Evolutionary conservation across 2,888 invertebrate genomes (phyloP).

Genomic region (Spilarctia lutea): DNA sequence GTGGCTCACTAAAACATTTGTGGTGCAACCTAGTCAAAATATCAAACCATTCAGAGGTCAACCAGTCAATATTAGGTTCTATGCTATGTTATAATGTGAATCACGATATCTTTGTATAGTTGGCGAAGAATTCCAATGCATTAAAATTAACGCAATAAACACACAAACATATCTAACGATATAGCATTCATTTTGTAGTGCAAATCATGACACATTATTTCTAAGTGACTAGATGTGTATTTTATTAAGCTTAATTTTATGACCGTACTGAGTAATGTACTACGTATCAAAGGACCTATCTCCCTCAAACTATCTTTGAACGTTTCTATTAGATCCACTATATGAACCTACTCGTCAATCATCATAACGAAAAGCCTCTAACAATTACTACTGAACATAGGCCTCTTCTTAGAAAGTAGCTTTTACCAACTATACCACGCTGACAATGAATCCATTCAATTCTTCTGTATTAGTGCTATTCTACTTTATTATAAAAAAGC

Average conservation of each 20-base stretch:
- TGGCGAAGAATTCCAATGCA: slow-evolving; percentile 8
- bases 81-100: background rate
- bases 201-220: slow-evolving; percentile 40
- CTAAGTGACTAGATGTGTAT: slow-evolving; percentile 51
- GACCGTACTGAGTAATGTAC: slow-evolving; percentile 33
- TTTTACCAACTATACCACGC: too few relatives aligned
- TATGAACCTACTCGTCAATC: background rate
- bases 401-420: too few relatives aligned
- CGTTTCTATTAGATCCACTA: background rate
- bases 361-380: background rate
- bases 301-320: background rate
- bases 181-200: slow-evolving; percentile 22
- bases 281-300: background rate
- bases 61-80: background rate
- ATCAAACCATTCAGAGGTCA: too few relatives aligned
- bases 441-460: too few relatives aligned
- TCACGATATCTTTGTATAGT: background rate
- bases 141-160: slow-evolving; percentile 23
- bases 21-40: too few relatives aligned
- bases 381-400: too few relatives aligned
- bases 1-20: too few relatives aligned
- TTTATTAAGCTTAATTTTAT: slow-evolving; percentile 52
- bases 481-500: background rate
- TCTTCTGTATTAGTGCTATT: background rate
- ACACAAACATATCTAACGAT: slow-evolving; percentile 18